Percentiles rank a stretch among this genome's conserved stretches.
These are phyloP conservation scores for Panulirus ornatus DNA, from an alignment of 1,140 invertebrate species.

Conservation along the genomic window DNA sequence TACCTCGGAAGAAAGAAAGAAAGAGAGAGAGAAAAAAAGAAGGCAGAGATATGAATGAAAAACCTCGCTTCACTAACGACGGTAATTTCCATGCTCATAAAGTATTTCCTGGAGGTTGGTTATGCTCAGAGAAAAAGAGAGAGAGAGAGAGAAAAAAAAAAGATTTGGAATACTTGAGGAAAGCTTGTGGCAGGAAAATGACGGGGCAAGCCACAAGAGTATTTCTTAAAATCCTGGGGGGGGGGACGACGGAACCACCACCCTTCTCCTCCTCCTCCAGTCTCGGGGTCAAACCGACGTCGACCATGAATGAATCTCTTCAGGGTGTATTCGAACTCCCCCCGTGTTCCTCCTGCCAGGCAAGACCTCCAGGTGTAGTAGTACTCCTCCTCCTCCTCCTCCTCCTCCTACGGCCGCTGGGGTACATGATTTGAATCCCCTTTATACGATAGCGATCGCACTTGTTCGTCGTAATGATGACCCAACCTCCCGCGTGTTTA, in stretches of 20 bases:
- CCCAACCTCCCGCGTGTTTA: too few relatives aligned
- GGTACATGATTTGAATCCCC: too few relatives aligned
- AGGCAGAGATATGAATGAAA: too few relatives aligned
- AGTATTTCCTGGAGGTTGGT: background rate
- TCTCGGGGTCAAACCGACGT: conserved; percentile 45
- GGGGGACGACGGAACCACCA: too few relatives aligned
- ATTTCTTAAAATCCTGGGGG: background rate
- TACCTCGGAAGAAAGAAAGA: background rate
- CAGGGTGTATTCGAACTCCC: conserved; percentile 16
- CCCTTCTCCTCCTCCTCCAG: background rate
- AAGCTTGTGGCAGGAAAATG: background rate
- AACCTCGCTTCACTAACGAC: background rate
- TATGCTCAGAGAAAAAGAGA: background rate
- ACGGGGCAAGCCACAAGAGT: background rate
- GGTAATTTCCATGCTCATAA: background rate
- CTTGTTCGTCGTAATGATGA: too few relatives aligned
- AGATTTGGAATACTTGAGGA: background rate
- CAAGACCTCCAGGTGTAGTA: too few relatives aligned
- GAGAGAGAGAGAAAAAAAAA: background rate
- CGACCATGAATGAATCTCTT: conserved; percentile 62
- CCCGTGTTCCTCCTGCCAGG: background rate
- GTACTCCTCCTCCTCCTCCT: too few relatives aligned
- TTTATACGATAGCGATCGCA: too few relatives aligned
- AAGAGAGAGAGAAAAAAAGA: too few relatives aligned
- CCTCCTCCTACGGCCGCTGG: too few relatives aligned